Evolutionary conservation across 2,797 vertebrate species (phyloP).

Genomic region (Eutrigla gurnardus): DNA sequence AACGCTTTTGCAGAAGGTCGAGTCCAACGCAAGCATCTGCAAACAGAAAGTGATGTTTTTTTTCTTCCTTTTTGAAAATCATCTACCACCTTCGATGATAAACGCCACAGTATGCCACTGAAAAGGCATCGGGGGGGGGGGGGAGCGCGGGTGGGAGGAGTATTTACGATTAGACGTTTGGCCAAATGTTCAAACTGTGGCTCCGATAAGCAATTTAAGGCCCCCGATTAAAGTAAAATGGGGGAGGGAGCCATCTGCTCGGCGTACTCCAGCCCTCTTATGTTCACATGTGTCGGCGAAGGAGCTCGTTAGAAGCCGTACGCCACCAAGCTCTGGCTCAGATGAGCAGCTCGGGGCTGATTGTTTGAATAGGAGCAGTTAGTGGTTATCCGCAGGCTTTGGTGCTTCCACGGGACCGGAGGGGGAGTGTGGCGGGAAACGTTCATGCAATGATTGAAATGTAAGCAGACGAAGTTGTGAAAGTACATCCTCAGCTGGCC

Average conservation of each 20-base stretch:
- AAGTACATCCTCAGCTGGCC: constrained; percentile 4
- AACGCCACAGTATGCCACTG: not conserved
- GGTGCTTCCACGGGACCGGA: not conserved
- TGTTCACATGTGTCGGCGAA: constrained; percentile 58
- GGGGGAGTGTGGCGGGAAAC: not conserved
- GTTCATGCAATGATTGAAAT: constrained; percentile 1
- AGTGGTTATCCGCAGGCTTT: constrained; percentile 18
- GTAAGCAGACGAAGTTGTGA: not conserved
- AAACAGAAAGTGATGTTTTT: not conserved
- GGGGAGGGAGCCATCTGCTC: constrained; percentile 64
- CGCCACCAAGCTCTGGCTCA: constrained; percentile 23
- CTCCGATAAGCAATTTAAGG: constrained; percentile 45
- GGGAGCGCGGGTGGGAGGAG: not conserved
- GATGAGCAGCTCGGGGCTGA: constrained; percentile 2
- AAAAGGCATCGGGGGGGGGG: constrained; percentile 6
- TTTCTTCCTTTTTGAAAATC: not conserved
- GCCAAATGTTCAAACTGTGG: constrained; percentile 50
- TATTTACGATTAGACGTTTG: constrained; percentile 34
- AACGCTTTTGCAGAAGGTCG: constrained; percentile 31
- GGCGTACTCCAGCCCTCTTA: constrained; percentile 36
- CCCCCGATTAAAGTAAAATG: constrained; percentile 45
- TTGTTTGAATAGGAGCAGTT: constrained; percentile 33
- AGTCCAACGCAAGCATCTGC: constrained; percentile 4
- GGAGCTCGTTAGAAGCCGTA: constrained; percentile 43
- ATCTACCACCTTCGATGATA: not conserved